Evolutionary conservation across 2,888 invertebrate genomes (phyloP).

Genomic region (Bellardia pandia): DNA sequence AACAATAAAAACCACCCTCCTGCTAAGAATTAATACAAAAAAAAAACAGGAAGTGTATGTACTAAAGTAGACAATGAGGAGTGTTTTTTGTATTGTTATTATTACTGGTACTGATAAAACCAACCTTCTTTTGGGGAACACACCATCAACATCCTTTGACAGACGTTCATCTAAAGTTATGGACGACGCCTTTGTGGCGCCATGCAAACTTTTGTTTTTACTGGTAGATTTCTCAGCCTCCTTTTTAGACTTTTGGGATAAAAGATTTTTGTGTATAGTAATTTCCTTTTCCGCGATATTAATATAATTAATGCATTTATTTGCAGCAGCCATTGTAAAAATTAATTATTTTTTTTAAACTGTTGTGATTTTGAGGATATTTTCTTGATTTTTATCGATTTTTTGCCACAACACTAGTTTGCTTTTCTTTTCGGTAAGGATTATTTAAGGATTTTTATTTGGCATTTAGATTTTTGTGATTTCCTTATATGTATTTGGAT

Average conservation of each 20-base stretch:
- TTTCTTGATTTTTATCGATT: constrained; percentile 58
- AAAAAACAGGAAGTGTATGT: constrained; percentile 14
- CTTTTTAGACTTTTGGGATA: not conserved
- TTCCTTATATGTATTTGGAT: not conserved
- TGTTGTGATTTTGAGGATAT: not conserved
- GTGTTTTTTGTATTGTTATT: constrained; percentile 10
- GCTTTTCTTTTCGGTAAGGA: not conserved
- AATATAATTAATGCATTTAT: constrained; percentile 59
- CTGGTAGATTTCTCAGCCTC: not conserved
- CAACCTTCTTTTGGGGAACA: constrained; percentile 82
- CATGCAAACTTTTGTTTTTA: constrained; percentile 1
- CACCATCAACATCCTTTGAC: constrained; percentile 80
- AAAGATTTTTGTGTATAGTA: constrained; percentile 5
- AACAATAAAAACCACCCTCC: constrained; percentile 41
- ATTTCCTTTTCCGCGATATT: constrained; percentile 1
- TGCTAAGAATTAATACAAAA: constrained; percentile 20
- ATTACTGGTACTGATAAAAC: constrained; percentile 28
- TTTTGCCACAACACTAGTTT: constrained; percentile 45
- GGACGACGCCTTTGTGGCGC: constrained; percentile 63
- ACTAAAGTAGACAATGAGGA: constrained; percentile 1
- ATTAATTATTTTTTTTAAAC: not conserved
- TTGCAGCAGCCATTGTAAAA: constrained; percentile 63
- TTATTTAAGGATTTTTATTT: constrained; percentile 22
- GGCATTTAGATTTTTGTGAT: not conserved
- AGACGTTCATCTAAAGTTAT: constrained; percentile 79